Evolutionary conservation across 2,888 invertebrate genomes (phyloP).

Genomic region (Cabera pusaria): DNA sequence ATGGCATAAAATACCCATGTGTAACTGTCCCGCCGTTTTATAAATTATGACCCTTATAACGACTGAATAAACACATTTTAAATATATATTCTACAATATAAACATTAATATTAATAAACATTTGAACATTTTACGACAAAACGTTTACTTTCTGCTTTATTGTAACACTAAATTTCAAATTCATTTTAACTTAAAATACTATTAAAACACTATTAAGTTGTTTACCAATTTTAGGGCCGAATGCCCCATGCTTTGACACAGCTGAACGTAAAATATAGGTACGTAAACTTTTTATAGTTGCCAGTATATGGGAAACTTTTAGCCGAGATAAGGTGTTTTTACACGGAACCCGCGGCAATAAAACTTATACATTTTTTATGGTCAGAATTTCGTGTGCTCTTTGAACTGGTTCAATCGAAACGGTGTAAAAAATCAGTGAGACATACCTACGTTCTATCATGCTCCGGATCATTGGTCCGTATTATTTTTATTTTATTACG

Average conservation of each 20-base stretch:
- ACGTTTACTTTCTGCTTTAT: constrained; percentile 7
- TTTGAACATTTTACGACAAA: no score
- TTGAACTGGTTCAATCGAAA: constrained; percentile 73
- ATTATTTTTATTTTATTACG: constrained; percentile 60
- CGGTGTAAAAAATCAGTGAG: constrained; percentile 54
- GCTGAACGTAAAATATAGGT: constrained; percentile 14
- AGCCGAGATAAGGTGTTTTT: constrained; percentile 26
- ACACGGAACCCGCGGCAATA: constrained; percentile 38
- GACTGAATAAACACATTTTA: no score
- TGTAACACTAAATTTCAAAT: constrained; percentile 9
- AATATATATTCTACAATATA: no score
- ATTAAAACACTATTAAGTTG: constrained; percentile 15
- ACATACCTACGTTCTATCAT: constrained; percentile 54
- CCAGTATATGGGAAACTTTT: constrained; percentile 27
- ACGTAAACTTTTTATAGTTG: constrained; percentile 19
- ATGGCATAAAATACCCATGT: no score
- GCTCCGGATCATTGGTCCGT: constrained; percentile 58
- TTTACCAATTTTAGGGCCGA: constrained; percentile 12
- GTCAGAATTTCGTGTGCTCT: constrained; percentile 68
- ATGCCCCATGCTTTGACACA: constrained; percentile 13
- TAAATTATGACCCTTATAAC: no score
- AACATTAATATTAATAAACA: no score
- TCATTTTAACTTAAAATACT: constrained; percentile 4
- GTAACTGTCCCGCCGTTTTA: no score
- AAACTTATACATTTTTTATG: constrained; percentile 47